A percentile compares a stretch with the other conserved stretches of the same genome.
Evolutionary conservation across 2,888 invertebrate genomes (phyloP).

Genomic region (Eristalis pertinax): DNA sequence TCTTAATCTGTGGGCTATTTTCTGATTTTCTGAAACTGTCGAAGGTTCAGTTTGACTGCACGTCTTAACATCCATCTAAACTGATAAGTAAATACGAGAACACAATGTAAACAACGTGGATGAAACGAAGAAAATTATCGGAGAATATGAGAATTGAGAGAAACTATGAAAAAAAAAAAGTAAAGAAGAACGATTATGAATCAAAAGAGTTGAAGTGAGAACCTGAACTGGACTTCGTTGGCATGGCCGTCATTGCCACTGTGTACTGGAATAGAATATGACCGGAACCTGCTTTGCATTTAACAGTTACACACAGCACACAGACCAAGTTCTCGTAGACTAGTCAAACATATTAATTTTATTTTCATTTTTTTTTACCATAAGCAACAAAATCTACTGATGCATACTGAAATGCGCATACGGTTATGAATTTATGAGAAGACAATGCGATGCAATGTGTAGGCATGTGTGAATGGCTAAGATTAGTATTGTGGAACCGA

Average conservation of each 20-base stretch:
- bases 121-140: slow-evolving; percentile 29
- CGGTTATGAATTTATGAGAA: too few species aligned
- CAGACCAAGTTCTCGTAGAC: neutral
- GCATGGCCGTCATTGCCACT: slow-evolving; percentile 6
- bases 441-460: too few species aligned
- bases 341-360: neutral
- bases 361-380: too few species aligned
- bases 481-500: too few species aligned
- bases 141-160: slow-evolving; percentile 34
- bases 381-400: neutral
- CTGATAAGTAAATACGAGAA: slow-evolving; percentile 14
- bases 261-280: slow-evolving; percentile 46
- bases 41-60: slow-evolving; percentile 18
- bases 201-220: slow-evolving; percentile 53
- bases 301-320: slow-evolving; percentile 58
- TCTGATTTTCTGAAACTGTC: slow-evolving; percentile 17
- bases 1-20: slow-evolving; percentile 19
- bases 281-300: slow-evolving; percentile 67
- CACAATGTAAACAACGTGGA: slow-evolving; percentile 26
- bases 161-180: neutral
- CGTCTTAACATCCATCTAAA: slow-evolving; percentile 12
- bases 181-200: neutral
- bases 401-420: too few species aligned
- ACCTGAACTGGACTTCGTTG: slow-evolving; percentile 32
- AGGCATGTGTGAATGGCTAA: too few species aligned